Evolutionary conservation across 2,797 vertebrate genomes (phyloP).

Genomic region (Helostoma temminkii): DNA sequence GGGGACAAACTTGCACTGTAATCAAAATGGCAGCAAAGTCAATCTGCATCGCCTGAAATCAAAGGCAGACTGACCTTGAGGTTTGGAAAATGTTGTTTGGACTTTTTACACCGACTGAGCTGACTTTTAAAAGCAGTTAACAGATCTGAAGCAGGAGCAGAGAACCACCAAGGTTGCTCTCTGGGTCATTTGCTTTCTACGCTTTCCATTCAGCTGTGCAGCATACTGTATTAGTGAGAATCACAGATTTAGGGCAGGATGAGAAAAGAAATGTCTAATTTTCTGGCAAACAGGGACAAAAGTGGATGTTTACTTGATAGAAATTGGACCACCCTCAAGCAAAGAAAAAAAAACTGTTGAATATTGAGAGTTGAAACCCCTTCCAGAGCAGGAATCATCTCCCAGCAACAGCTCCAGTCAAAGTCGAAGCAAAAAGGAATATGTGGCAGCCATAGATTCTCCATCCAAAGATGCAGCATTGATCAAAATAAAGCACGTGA

Average conservation of each 20-base stretch:
- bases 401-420: slow-evolving; percentile 3
- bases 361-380: background rate
- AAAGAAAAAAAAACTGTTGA: background rate
- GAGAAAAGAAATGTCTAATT: slow-evolving; percentile 6
- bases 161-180: slow-evolving; percentile 48
- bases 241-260: slow-evolving; percentile 31
- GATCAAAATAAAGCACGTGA: slow-evolving; percentile 17
- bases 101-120: slow-evolving; percentile 33
- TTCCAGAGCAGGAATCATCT: slow-evolving; percentile 21
- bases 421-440: slow-evolving; percentile 27
- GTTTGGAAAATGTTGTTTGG: slow-evolving; percentile 41
- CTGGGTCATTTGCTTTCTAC: slow-evolving; percentile 47
- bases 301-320: slow-evolving; percentile 41
- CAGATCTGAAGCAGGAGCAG: slow-evolving; percentile 52
- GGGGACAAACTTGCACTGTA: slow-evolving; percentile 29
- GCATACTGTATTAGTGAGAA: slow-evolving; percentile 18
- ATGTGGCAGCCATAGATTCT: background rate
- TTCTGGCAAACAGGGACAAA: slow-evolving; percentile 20
- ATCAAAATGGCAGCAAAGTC: slow-evolving; percentile 47
- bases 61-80: slow-evolving; percentile 61
- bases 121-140: slow-evolving; percentile 53
- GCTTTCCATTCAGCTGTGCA: slow-evolving; percentile 35
- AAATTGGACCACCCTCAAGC: slow-evolving; percentile 26
- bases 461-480: background rate
- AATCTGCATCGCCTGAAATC: slow-evolving; percentile 42